Evolutionary conservation across 2,888 invertebrate species (phyloP).

Genomic region (Aleiodes alternator): DNA sequence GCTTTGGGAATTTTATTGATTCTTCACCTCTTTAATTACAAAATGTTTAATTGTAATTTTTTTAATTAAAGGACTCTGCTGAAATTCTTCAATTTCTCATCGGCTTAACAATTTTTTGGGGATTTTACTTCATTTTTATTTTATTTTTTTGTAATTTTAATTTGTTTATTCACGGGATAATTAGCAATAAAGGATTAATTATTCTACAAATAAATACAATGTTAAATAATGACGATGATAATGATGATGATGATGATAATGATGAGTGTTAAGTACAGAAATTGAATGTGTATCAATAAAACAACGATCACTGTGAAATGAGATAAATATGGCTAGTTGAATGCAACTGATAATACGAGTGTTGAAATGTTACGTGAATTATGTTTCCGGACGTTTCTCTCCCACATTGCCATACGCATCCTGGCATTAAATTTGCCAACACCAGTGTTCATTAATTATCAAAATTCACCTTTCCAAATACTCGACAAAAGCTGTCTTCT

Average conservation of each 20-base stretch:
- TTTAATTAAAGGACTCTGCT: too few relatives aligned
- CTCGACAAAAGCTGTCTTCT: conserved; percentile 34
- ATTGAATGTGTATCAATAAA: conserved; percentile 63
- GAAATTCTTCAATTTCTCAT: too few relatives aligned
- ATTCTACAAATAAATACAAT: too few relatives aligned
- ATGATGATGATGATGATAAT: not conserved
- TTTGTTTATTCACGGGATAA: too few relatives aligned
- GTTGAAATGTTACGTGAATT: conserved; percentile 68
- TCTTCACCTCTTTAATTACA: too few relatives aligned
- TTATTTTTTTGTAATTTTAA: too few relatives aligned
- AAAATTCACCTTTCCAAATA: conserved; percentile 19
- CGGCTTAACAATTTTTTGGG: too few relatives aligned
- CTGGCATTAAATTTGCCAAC: conserved; percentile 68
- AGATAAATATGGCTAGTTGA: conserved; percentile 72
- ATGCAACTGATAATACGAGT: conserved; percentile 71
- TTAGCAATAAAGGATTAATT: too few relatives aligned
- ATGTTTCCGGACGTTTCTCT: conserved; percentile 62
- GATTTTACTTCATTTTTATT: too few relatives aligned
- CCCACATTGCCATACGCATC: conserved; percentile 63
- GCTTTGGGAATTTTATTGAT: too few relatives aligned
- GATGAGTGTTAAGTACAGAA: conserved; percentile 1
- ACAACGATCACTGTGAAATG: conserved; percentile 67
- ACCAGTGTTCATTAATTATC: conserved; percentile 44
- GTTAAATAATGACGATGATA: too few relatives aligned
- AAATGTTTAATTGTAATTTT: too few relatives aligned